A percentile compares a stretch with the other conserved stretches of the same genome.
Conservation (phyloP, 2,888 invertebrate genomes). For the Aelia acuminata region DNA sequence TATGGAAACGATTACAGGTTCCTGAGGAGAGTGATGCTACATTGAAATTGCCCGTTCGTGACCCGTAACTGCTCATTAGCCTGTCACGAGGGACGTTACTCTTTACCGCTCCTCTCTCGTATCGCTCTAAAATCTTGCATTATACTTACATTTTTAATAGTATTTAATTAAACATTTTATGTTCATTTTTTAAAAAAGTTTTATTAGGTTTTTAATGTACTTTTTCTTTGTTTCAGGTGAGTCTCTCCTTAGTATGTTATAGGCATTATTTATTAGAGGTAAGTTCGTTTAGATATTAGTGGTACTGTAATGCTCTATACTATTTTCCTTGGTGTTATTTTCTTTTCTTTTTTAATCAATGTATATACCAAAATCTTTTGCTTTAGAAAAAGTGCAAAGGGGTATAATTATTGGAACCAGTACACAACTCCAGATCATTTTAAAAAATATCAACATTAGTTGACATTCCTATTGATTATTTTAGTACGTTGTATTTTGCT, state of each 20-base stretch:
- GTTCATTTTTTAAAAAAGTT: background rate
- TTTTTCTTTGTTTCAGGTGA: constrained; percentile 22
- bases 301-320: too few relatives aligned
- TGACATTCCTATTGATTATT: too few relatives aligned
- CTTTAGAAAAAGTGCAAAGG: too few relatives aligned
- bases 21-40: background rate
- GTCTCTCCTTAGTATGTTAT: background rate
- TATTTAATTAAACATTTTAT: background rate
- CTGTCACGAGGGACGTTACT: constrained; percentile 48
- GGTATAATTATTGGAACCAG: too few relatives aligned
- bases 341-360: too few relatives aligned
- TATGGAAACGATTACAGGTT: background rate
- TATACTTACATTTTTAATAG: background rate
- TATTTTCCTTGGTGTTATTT: too few relatives aligned
- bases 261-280: background rate
- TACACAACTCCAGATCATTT: too few relatives aligned
- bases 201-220: background rate
- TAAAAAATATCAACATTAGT: too few relatives aligned
- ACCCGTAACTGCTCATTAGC: constrained; percentile 18
- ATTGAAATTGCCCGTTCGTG: constrained; percentile 12
- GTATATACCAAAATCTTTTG: too few relatives aligned
- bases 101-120: background rate
- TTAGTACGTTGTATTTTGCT: too few relatives aligned
- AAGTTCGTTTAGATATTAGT: background rate
- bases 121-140: background rate